Base-by-base conservation (phyloP, 2,888 invertebrate genomes). In the Eupithecia subumbrata region DNA sequence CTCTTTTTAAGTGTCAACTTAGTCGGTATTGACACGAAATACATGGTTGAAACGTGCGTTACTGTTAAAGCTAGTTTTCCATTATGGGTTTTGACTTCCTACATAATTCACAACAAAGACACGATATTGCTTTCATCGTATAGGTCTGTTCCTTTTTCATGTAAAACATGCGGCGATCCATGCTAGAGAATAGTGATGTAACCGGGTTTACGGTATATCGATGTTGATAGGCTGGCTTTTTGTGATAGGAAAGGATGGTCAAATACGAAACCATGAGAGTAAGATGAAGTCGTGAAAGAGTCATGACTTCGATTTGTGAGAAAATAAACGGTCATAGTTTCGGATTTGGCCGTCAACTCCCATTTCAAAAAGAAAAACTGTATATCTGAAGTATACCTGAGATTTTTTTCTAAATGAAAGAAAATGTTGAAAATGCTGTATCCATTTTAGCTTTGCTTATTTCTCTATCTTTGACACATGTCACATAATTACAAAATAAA, bases 41-140 rank as follows among this genome's bases (percentile, higher is more conserved):
- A 64, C 34, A 34, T 64, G 64, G 64, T 30, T 34, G 18, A 34
- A 34, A 64, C 64, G 64, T 64, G 64, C 64, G 64, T 30, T 1
- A 34, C 34, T 3, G 18, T 34, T 34, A 18, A 18, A 34, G 8
- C 30, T 1, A 16, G 64, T 16, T 30, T 64, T 18, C 18, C 34
- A 18, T 8, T 8, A 30, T 16, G 30, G 3, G 14, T 16, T 3
- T 64, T 30, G 40, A 25, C 52, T 22, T 37, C 56, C 71, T 48
- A 72, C 85, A 86, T 87, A 71, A 3, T 52, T 83, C 85, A 81
- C 69, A 81, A 71, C 75, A 76, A 77, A 82, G 85, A 86, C 83
- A 90, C 86, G 91, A 91, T 92, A 93, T 92, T 92, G 91, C 92
- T 92, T 91, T 92, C 87, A 83, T 85, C 82, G 85, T 89, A 89